Evolutionary conservation across 64 coral and sea anemone genomes (phyloP).

Genomic region (Platygyra sinensis): DNA sequence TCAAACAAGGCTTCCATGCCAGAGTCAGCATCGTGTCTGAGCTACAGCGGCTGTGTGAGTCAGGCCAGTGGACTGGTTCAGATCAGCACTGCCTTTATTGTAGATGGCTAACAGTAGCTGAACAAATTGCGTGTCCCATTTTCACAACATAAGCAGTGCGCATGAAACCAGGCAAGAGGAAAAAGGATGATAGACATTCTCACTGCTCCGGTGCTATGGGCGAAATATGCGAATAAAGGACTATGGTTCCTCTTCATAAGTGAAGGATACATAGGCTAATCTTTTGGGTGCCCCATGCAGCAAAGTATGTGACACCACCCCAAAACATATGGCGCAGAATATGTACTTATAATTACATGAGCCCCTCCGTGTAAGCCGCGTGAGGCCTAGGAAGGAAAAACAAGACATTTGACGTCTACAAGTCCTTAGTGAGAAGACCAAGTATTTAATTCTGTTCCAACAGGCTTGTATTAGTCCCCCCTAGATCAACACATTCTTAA

Average conservation of each 20-base stretch:
- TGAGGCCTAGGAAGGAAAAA: too few relatives aligned
- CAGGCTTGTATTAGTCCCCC: too few relatives aligned
- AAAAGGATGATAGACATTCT: conserved; percentile 34
- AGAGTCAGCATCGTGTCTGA: neutral
- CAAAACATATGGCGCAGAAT: too few relatives aligned
- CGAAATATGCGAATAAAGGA: conserved; percentile 24
- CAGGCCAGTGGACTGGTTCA: neutral
- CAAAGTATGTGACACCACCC: too few relatives aligned
- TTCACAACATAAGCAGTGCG: neutral
- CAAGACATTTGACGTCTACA: too few relatives aligned
- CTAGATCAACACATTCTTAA: too few relatives aligned
- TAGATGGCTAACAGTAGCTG: conserved; percentile 2
- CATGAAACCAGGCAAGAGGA: conserved; percentile 22
- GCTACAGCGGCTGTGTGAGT: conserved; percentile 22
- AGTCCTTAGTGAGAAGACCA: too few relatives aligned
- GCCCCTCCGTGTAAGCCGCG: too few relatives aligned
- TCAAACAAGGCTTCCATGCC: neutral
- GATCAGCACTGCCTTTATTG: conserved; percentile 32
- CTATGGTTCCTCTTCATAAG: neutral
- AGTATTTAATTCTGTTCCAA: too few relatives aligned
- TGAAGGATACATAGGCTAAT: neutral
- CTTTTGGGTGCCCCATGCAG: neutral
- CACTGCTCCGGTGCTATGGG: conserved; percentile 17
- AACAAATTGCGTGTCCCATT: conserved; percentile 19
- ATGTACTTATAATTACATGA: too few relatives aligned